Evolutionary conservation across 2,113 vertebrate species (phyloP).

Genomic region (Saguinus midas): DNA sequence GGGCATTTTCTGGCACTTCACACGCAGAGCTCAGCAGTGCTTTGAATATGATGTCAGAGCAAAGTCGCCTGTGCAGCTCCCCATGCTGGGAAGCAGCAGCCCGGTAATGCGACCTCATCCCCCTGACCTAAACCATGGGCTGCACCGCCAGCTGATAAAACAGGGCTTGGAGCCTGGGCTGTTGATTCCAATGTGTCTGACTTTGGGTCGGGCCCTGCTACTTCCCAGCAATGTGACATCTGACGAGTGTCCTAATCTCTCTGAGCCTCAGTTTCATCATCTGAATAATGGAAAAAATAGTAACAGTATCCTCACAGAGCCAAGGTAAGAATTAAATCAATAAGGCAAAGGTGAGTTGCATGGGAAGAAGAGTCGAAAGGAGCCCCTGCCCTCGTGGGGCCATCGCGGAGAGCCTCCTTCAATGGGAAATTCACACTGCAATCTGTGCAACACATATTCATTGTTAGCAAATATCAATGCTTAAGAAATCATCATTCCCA

Average conservation of each 20-base stretch:
- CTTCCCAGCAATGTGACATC: neutral
- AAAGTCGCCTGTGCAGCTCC: neutral
- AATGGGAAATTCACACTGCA: neutral
- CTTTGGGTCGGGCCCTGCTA: no score
- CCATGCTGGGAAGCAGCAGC: fast-evolving
- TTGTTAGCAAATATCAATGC: no score
- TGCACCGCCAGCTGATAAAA: fast-evolving
- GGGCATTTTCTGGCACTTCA: no score
- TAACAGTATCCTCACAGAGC: neutral
- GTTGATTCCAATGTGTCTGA: neutral
- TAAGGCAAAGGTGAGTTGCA: neutral
- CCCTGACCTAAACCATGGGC: neutral
- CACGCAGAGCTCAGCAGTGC: neutral
- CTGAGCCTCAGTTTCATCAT: neutral
- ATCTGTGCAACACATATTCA: neutral
- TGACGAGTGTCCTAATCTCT: neutral
- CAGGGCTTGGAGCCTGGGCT: neutral
- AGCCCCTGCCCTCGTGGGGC: neutral
- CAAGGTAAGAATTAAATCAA: fast-evolving
- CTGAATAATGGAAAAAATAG: neutral
- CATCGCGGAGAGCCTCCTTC: no score
- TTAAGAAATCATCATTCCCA: no score
- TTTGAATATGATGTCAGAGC: neutral
- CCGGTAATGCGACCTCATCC: fast-evolving
- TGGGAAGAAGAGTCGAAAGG: neutral